These are phyloP conservation scores for Saguinus midas DNA, from an alignment of 2,113 vertebrate genomes.

Conservation along the genomic window DNA sequence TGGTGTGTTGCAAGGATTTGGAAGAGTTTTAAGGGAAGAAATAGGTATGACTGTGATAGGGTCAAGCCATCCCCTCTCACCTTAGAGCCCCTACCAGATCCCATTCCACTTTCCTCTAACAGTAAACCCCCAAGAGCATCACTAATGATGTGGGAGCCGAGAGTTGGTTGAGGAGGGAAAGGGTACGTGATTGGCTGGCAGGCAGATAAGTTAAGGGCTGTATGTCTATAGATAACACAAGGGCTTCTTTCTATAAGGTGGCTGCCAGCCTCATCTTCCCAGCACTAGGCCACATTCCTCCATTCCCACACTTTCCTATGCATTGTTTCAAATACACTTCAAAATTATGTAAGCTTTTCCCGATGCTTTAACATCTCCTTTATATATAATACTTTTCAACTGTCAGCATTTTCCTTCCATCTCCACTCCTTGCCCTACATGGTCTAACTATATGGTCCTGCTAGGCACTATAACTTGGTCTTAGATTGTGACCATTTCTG, in stretches of 20 bases:
- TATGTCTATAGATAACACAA: background rate
- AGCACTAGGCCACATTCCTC: background rate
- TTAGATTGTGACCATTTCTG: background rate
- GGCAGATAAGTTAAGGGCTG: background rate
- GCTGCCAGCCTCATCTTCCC: background rate
- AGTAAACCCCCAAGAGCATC: rapidly evolving
- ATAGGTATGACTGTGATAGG: background rate
- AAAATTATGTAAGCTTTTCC: background rate
- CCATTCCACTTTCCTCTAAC: background rate
- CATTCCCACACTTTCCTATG: background rate
- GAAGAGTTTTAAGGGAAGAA: background rate
- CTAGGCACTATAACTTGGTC: background rate
- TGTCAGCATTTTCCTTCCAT: too few species aligned
- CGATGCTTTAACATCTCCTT: background rate
- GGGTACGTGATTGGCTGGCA: background rate
- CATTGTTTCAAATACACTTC: background rate
- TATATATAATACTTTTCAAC: background rate
- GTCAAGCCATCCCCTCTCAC: rapidly evolving
- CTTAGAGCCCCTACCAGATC: background rate
- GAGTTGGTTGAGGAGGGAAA: background rate
- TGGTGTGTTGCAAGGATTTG: background rate
- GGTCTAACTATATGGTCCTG: background rate
- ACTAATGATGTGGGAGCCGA: background rate
- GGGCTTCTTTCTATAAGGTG: rapidly evolving
- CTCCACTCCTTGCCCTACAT: background rate